Conservation (phyloP, 35 echinoderm and acorn worm genomes). For the Strongylocentrotus purpuratus region DNA sequence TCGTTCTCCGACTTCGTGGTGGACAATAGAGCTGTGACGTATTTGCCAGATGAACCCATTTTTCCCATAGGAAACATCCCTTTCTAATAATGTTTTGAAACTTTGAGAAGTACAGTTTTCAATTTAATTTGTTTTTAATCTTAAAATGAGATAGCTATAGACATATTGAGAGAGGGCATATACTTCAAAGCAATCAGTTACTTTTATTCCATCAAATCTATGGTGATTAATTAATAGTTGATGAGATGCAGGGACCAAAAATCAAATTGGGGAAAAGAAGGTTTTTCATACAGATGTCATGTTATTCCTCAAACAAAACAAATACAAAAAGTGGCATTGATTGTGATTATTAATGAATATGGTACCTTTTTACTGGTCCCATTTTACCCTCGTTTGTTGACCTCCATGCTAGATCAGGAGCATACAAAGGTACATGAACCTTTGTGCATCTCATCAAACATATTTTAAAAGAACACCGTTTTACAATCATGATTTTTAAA, state of each 20-base stretch:
- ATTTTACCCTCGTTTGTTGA: too few species aligned
- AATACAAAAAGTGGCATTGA: not conserved
- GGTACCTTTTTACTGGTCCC: too few species aligned
- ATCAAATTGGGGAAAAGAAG: not conserved
- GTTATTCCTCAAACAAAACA: not conserved
- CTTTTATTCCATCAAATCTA: not conserved
- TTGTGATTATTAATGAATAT: too few species aligned
- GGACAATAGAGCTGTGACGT: not conserved
- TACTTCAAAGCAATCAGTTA: not conserved
- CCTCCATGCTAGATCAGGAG: too few species aligned
- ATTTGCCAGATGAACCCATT: not conserved
- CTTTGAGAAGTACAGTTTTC: not conserved
- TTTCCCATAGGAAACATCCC: not conserved
- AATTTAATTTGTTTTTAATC: not conserved
- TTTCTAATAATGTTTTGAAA: not conserved
- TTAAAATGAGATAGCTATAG: not conserved
- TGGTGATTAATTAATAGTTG: too few species aligned
- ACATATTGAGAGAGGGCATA: not conserved
- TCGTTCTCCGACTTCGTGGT: constrained; percentile 57
- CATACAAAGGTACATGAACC: too few species aligned
- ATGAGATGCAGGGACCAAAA: not conserved
- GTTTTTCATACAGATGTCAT: not conserved
- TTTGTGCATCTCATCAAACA: too few species aligned
- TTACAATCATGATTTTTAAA: too few species aligned
- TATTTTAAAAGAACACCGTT: too few species aligned